Conservation (phyloP, 1,140 invertebrate species). For the Neuroterus valhalla region DNA sequence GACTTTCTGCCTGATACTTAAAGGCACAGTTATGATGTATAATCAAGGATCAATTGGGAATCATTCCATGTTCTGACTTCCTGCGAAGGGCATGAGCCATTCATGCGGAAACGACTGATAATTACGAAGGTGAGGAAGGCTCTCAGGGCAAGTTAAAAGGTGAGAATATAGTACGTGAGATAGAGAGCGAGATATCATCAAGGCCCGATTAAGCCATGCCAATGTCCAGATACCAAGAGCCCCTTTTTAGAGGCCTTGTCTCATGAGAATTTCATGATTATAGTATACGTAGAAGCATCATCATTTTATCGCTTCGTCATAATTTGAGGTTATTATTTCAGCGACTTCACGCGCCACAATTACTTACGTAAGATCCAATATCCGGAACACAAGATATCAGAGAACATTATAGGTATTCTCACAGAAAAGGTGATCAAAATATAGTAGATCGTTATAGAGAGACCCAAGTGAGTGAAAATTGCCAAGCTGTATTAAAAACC, state of each 20-base stretch:
- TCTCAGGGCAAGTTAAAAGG: conserved; percentile 29
- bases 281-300: conserved; percentile 2
- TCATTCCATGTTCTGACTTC: neutral
- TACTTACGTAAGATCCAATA: conserved; percentile 6
- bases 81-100: neutral
- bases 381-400: conserved; percentile 21
- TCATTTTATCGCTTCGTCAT: conserved; percentile 10
- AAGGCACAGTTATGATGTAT: neutral
- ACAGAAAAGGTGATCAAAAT: conserved; percentile 18
- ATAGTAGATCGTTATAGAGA: neutral
- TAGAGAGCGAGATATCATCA: conserved; percentile 46
- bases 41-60: neutral
- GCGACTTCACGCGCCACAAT: neutral
- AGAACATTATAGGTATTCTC: neutral
- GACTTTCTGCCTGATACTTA: too few relatives aligned
- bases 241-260: conserved; percentile 44
- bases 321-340: conserved; percentile 18
- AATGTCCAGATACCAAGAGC: conserved; percentile 34
- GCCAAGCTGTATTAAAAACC: too few relatives aligned
- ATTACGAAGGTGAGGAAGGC: conserved; percentile 50
- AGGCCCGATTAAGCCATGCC: conserved; percentile 41
- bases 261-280: conserved; percentile 57
- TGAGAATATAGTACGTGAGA: conserved; percentile 14
- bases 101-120: conserved; percentile 54
- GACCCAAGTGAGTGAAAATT: conserved; percentile 24